Evolutionary conservation across 2,113 vertebrate genomes (phyloP), one percentile per base, ranked within the genome.

Genomic region (Corynorhinus townsendii): DNA sequence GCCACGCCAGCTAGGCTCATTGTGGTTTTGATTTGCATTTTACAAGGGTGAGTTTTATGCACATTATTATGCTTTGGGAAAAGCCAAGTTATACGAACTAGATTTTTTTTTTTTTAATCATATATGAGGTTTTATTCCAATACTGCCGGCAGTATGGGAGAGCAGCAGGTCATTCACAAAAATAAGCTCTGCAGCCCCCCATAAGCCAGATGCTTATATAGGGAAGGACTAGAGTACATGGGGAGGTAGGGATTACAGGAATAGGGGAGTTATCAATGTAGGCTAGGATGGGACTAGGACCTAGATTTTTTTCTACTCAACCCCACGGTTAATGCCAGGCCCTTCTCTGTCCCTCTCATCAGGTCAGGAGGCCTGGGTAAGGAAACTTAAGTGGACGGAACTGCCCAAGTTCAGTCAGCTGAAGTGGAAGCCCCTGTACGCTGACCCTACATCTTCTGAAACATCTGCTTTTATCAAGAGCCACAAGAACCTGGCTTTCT

Each of bases 311-410:
- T 38, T 33, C 59, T 47, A 0, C 35, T 35, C 54, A 12, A n/a
- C 26, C 19, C 33, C 77, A 24, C 19, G n/a, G 2, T 62, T 81
- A 17, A 91, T 7, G 2, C 64, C 7, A 0, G 45, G 7, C 33
- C 43, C 15, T 47, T n/a, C 68, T 40, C 17, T 73, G 52, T 43
- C 43, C 38, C 7, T 35, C 54, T 95, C 4, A 0, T 47, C 87
- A 97, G 99, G 99, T 86, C 99, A 99, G 97, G 99, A 99, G 98
- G 97, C 97, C 2, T 99, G 99, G 99, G 92, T 99, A 66, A 98
- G 99, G 90, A 98, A 97, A 97, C 98, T 99, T 92, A 98, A 99
- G 79, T 99, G 99, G 99, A 95, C 98, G 1, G 97, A 97, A 0
- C 94, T 99, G 79, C 54, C 98, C 9, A 84, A 86, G 43, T 99